phyloP scores from a whole-genome alignment of 2,797 vertebrate genomes.

The Crocidura indochinensis region DNA sequence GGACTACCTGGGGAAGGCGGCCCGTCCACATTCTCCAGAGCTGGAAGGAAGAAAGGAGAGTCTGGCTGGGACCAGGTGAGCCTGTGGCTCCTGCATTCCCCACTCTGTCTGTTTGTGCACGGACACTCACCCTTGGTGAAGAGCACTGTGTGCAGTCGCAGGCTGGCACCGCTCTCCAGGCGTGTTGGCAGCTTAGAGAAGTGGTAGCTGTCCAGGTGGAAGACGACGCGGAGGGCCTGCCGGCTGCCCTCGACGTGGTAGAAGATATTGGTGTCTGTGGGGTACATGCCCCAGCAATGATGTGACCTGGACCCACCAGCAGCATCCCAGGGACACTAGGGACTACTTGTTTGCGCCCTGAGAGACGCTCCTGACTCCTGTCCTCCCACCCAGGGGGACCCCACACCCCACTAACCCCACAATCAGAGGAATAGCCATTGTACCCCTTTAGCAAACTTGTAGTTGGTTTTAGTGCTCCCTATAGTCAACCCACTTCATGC shows the following conservation, averaged over 20 bases:
- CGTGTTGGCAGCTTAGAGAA: slow-evolving; percentile 97
- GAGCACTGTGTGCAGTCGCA: slow-evolving; percentile 96
- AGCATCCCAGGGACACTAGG: no score
- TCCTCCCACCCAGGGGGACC: no score
- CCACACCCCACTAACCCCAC: no score
- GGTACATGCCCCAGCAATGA: accelerated
- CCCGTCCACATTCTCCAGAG: slow-evolving; percentile 94
- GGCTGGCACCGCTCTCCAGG: slow-evolving; percentile 96
- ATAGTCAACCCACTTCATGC: no score
- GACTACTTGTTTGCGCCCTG: no score
- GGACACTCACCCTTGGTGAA: slow-evolving; percentile 94
- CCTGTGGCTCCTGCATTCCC: accelerated
- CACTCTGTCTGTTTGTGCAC: accelerated
- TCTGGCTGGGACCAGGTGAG: accelerated
- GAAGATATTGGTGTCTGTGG: slow-evolving; percentile 94
- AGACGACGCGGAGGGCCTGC: slow-evolving; percentile 95
- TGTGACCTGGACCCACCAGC: neutral
- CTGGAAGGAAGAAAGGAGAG: slow-evolving; percentile 85
- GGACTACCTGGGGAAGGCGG: slow-evolving; percentile 87
- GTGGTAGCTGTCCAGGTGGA: slow-evolving; percentile 97
- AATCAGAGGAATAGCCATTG: no score
- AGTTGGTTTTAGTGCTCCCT: no score
- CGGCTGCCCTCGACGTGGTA: slow-evolving; percentile 98
- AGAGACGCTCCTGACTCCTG: neutral
- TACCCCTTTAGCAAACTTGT: no score